phyloP scores from a whole-genome alignment of 2,797 vertebrate species.

The Peromyscus eremicus region DNA sequence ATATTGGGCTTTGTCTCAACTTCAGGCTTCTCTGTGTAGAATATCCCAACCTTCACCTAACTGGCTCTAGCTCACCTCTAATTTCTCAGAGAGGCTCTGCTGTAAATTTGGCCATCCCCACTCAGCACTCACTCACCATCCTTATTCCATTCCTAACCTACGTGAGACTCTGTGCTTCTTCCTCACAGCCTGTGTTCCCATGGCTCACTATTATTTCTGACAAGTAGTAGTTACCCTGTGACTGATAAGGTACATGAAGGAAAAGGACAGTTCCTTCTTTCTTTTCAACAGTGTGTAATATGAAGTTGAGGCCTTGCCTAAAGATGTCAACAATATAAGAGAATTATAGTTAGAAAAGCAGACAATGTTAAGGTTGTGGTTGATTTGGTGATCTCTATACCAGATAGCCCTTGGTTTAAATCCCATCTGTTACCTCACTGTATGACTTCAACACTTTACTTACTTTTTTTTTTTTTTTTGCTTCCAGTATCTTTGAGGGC shows the following conservation, averaged over 20 bases:
- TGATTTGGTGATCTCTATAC: background rate
- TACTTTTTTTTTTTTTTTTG: background rate
- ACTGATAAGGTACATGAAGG: background rate
- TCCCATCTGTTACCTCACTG: background rate
- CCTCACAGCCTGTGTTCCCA: background rate
- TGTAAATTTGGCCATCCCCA: background rate
- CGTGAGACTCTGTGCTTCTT: constrained; percentile 18
- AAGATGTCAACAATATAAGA: constrained; percentile 31
- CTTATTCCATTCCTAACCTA: background rate
- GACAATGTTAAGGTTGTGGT: background rate
- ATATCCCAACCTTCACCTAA: background rate
- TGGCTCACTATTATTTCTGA: background rate
- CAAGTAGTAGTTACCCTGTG: background rate
- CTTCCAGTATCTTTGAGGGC: background rate
- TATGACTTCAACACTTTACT: background rate
- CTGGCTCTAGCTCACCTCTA: background rate
- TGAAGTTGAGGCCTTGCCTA: background rate
- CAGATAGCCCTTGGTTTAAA: background rate
- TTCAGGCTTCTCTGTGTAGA: background rate
- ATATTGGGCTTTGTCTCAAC: constrained; percentile 5
- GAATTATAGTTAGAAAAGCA: background rate
- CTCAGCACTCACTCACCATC: background rate
- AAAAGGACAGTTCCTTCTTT: background rate
- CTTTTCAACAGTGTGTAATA: background rate
- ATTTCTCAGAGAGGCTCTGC: background rate